Base-by-base conservation (phyloP, 1,140 invertebrate species). In the Charaxes varanes region DNA sequence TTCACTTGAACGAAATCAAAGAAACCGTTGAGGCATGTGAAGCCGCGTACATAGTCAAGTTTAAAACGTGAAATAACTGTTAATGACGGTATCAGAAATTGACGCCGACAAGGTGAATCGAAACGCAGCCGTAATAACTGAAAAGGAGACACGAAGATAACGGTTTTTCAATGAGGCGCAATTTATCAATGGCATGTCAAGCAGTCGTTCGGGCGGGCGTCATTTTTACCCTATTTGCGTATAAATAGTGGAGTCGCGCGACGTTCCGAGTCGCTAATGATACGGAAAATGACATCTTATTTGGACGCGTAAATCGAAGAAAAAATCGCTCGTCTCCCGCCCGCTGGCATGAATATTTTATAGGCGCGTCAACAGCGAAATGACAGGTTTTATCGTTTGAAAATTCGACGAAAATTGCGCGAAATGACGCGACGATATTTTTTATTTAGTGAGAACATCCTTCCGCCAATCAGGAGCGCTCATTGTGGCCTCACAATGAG, bases 211-310 rank as follows among this genome's bases (percentile, higher is more conserved):
- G 69, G 59, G 46, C 54, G 69, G 72, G 71, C 69, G 67, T 80
- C 73, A 78, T 82, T 78, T 76, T 80, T 82, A 82, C 74, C 73
- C 71, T 82, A 82, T 82, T 82, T 80, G 76, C 76, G 74, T 82
- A 80, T 82, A 82, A 80, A 82, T 82, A 82, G 78, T 82, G 76
- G 51, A 64, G 58, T 65, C 66, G 63, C 62, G 46, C 45, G 70
- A 56, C 63, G 69, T 69, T 69, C 66, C 65, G 56, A 73, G 64
- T 65, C 76, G 83, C 78, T 85, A 85, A 85, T 85, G 83, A 85
- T 70, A 77, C 78, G 83, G 83, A 85, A 85, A 85, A 85, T 84
- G 78, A 83, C 81, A 82, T 81, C 83, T 81, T 84, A 84, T 85
- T 84, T 76, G 67, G 71, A 68, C 62, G 72, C 68, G 71, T 70